Percentiles rank a stretch among this genome's conserved stretches.
These are phyloP conservation scores for Smithornis capensis DNA, from an alignment of 2,113 vertebrate genomes.

Conservation along the genomic window DNA sequence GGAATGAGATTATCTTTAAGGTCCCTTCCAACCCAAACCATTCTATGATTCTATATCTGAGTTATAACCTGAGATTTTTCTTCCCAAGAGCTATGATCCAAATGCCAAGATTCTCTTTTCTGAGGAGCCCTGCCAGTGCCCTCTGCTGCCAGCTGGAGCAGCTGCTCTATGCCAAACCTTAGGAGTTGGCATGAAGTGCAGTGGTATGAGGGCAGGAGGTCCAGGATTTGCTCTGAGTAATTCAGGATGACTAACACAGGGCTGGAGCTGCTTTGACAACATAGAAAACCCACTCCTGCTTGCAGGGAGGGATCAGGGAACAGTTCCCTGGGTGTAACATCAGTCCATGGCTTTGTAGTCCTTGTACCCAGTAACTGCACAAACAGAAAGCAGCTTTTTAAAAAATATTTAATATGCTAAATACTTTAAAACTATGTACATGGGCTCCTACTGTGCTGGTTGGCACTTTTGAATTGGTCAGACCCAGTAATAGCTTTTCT, in stretches of 20 bases:
- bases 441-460: not conserved
- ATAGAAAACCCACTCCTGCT: not conserved
- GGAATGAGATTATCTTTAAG: not conserved
- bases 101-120: not conserved
- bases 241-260: not conserved
- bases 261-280: not conserved
- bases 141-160: not conserved
- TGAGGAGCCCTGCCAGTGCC: not conserved
- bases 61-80: not conserved
- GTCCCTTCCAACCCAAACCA: not conserved
- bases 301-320: not conserved
- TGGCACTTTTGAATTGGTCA: not conserved
- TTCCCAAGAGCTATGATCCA: not conserved
- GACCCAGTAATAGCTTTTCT: not conserved
- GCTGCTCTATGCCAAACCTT: not conserved
- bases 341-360: not conserved
- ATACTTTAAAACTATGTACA: fast-evolving
- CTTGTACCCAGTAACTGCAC: not conserved
- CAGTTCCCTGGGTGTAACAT: not conserved
- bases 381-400: not conserved
- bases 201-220: not conserved
- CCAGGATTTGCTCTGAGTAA: not conserved
- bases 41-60: not conserved
- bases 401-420: not conserved
- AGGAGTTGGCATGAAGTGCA: not conserved